Percentiles rank a stretch among this genome's conserved stretches.
These are phyloP conservation scores for Channa striata DNA, from an alignment of 2,797 vertebrate species.

Conservation along the genomic window DNA sequence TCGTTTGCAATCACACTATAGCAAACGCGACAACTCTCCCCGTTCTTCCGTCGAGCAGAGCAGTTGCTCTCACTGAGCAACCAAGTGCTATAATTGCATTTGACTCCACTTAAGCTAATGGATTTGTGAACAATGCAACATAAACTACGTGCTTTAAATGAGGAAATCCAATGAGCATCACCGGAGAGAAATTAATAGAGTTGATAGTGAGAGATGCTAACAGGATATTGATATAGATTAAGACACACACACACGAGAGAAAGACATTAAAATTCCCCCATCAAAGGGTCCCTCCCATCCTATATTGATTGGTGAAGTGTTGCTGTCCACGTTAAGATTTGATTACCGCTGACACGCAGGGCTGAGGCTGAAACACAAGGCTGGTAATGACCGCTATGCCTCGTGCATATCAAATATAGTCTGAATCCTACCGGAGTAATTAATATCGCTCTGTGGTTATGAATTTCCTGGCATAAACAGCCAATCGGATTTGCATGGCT, in stretches of 20 bases:
- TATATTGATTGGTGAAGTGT: slow-evolving; percentile 83
- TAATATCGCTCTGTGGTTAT: slow-evolving; percentile 84
- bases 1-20: slow-evolving; percentile 14
- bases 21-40: slow-evolving; percentile 8
- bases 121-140: slow-evolving; percentile 63
- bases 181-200: slow-evolving; percentile 62
- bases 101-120: slow-evolving; percentile 75
- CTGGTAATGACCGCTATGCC: slow-evolving; percentile 75
- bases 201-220: slow-evolving; percentile 59
- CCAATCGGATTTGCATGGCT: slow-evolving; percentile 81
- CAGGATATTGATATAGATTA: slow-evolving; percentile 74
- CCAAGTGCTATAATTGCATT: slow-evolving; percentile 59
- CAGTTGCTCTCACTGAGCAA: slow-evolving; percentile 33
- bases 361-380: slow-evolving; percentile 81
- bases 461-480: slow-evolving; percentile 84
- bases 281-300: slow-evolving; percentile 74
- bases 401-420: slow-evolving; percentile 84
- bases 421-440: slow-evolving; percentile 80
- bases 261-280: slow-evolving; percentile 79
- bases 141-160: slow-evolving; percentile 66
- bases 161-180: slow-evolving; percentile 58
- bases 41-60: slow-evolving; percentile 10
- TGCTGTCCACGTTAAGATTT: slow-evolving; percentile 87
- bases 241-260: slow-evolving; percentile 61
- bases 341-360: slow-evolving; percentile 85